Conservation (phyloP, 2,797 vertebrate species). For the Tapera naevia region DNA sequence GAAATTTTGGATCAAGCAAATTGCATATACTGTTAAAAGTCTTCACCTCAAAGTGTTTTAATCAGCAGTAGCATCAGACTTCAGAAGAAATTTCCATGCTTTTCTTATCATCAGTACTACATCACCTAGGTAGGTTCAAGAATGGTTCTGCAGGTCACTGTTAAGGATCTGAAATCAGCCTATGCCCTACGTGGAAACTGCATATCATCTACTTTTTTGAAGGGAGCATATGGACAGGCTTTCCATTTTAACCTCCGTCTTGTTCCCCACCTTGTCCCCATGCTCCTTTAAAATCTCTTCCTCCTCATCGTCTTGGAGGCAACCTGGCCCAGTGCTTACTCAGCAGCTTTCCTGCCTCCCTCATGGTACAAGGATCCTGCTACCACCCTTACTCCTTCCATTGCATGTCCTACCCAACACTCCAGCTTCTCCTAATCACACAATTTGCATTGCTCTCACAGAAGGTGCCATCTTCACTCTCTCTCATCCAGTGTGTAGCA, state of each 20-base stretch:
- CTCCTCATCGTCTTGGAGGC: neutral
- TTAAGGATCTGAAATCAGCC: neutral
- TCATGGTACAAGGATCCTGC: neutral
- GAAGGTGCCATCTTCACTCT: neutral
- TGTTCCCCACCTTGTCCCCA: neutral
- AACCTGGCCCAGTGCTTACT: neutral
- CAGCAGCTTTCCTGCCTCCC: neutral
- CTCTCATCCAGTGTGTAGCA: neutral
- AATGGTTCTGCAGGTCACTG: neutral
- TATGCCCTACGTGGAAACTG: neutral
- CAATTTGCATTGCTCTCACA: neutral
- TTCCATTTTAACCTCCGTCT: neutral
- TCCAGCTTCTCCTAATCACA: neutral
- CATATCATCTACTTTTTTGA: neutral
- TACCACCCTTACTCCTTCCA: neutral
- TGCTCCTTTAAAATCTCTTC: neutral
- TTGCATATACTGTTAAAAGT: neutral
- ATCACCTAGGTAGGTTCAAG: neutral
- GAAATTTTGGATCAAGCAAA: neutral
- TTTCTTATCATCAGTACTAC: neutral
- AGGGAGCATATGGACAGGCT: neutral
- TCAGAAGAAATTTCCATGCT: neutral
- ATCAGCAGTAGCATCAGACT: neutral
- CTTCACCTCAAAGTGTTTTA: neutral
- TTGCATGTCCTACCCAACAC: neutral